Conservation (phyloP, 1,140 invertebrate species). For the Zaprionus kolodkinae region DNA sequence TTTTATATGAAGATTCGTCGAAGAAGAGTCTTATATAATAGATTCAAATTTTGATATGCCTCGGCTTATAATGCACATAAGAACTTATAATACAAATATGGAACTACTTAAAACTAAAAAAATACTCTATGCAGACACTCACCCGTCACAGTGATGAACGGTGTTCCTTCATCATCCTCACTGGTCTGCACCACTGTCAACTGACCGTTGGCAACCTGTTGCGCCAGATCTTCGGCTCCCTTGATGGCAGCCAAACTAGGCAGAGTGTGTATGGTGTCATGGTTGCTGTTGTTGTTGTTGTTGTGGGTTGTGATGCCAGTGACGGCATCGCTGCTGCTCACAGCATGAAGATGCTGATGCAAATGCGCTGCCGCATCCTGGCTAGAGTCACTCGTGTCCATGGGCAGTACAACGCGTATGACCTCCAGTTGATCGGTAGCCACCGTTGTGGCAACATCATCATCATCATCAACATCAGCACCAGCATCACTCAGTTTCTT, state of each 20-base stretch:
- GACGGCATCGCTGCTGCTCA: conserved; percentile 54
- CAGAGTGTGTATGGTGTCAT: conserved; percentile 62
- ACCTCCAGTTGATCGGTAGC: conserved; percentile 62
- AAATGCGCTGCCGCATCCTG: conserved; percentile 68
- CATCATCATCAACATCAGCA: not conserved
- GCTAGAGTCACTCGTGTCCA: conserved; percentile 79
- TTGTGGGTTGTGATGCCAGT: conserved; percentile 45
- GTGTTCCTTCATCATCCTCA: conserved; percentile 73
- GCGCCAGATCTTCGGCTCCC: conserved; percentile 64
- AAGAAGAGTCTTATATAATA: too few relatives aligned
- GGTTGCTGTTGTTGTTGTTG: conserved; percentile 33
- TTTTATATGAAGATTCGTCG: too few relatives aligned
- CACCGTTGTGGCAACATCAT: conserved; percentile 41
- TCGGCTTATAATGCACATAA: too few relatives aligned
- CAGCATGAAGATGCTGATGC: conserved; percentile 63
- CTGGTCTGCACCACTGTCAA: conserved; percentile 74
- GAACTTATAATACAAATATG: not conserved
- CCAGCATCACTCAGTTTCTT: conserved; percentile 57
- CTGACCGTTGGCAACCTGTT: conserved; percentile 78
- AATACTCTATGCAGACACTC: conserved; percentile 31
- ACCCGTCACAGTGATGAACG: conserved; percentile 81
- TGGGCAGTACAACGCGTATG: conserved; percentile 79
- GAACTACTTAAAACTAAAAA: not conserved
- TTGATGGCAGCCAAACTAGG: conserved; percentile 68
- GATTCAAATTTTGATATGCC: too few relatives aligned